phyloP scores from a whole-genome alignment of 2,797 vertebrate genomes.

The Xenopus petersii region DNA sequence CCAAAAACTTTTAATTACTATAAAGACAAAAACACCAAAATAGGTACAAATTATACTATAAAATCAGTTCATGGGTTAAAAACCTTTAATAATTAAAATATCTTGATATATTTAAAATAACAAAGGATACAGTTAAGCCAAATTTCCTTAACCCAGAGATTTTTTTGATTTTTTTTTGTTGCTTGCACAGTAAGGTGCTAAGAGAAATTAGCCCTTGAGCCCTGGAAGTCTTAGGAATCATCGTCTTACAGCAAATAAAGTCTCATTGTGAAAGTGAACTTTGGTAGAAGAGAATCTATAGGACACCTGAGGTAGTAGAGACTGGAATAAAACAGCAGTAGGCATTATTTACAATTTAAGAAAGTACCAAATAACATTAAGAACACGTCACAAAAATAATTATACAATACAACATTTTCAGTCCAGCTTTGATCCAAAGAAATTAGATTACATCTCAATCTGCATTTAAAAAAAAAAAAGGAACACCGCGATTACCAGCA shows the following conservation, averaged over 20 bases:
- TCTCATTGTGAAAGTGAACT: constrained; percentile 84
- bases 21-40: constrained; percentile 86
- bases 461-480: constrained; percentile 63
- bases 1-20: constrained; percentile 87
- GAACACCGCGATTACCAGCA: constrained; percentile 74
- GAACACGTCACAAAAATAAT: constrained; percentile 79
- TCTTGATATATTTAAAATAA: constrained; percentile 85
- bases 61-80: constrained; percentile 85
- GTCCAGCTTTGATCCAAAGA: constrained; percentile 88
- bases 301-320: constrained; percentile 93
- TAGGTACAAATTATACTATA: constrained; percentile 88
- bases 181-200: constrained; percentile 88
- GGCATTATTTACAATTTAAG: constrained; percentile 79
- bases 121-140: constrained; percentile 85
- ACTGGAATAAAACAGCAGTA: constrained; percentile 88
- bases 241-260: constrained; percentile 80
- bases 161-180: constrained; percentile 61
- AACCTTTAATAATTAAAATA: constrained; percentile 86
- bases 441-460: constrained; percentile 79
- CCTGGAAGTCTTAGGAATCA: constrained; percentile 85
- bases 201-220: constrained; percentile 87
- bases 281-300: constrained; percentile 90
- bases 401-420: constrained; percentile 78
- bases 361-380: constrained; percentile 86
- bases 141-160: constrained; percentile 84